Percentiles rank a stretch among this genome's conserved stretches.
phyloP scores from a whole-genome alignment of 2,113 vertebrate genomes.

The Ammospiza nelsoni region DNA sequence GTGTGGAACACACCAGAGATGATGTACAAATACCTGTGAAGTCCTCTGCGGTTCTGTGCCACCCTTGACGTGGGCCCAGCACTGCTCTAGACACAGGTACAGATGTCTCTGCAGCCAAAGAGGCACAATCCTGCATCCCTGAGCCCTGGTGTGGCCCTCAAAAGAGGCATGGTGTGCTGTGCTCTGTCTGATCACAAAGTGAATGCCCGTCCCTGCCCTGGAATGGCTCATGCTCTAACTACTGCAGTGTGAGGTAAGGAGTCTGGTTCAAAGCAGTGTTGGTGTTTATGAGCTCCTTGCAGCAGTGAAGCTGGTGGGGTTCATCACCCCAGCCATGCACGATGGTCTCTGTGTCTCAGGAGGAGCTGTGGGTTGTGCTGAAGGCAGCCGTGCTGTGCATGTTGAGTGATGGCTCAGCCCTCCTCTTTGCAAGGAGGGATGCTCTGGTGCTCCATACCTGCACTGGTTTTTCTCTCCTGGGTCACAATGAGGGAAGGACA shows the following conservation, averaged over 20 bases:
- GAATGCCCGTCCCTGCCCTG: neutral
- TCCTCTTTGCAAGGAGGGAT: neutral
- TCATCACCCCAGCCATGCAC: rapidly evolving
- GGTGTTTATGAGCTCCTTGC: neutral
- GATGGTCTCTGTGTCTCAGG: rapidly evolving
- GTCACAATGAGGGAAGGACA: neutral
- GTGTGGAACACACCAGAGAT: rapidly evolving
- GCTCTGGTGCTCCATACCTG: neutral
- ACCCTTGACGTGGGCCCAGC: rapidly evolving
- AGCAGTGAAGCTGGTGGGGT: neutral
- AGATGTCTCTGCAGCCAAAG: neutral
- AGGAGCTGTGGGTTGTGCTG: neutral
- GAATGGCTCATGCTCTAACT: neutral
- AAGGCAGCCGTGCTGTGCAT: rapidly evolving
- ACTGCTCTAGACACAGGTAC: neutral
- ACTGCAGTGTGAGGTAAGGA: rapidly evolving
- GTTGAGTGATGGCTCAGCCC: neutral
- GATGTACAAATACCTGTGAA: rapidly evolving
- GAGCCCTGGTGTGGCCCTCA: neutral
- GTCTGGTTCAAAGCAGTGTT: neutral
- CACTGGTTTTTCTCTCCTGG: neutral
- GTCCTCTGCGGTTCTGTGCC: neutral
- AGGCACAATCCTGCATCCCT: neutral
- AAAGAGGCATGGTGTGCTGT: rapidly evolving
- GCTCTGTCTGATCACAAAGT: neutral